phyloP scores from a whole-genome alignment of 2,113 vertebrate species.

The Ivindomyrus marchei region DNA sequence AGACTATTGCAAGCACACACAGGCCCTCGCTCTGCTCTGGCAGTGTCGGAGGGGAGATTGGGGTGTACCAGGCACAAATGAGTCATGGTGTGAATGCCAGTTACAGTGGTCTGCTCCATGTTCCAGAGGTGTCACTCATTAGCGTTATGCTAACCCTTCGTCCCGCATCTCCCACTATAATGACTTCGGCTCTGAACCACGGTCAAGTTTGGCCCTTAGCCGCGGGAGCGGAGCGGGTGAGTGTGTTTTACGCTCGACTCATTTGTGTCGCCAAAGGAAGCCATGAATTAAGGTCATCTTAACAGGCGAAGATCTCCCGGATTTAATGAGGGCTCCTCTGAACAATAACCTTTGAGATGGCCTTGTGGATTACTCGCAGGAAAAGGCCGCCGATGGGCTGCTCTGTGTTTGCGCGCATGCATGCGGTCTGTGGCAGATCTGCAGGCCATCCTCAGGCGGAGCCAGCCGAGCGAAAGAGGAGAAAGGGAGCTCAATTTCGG shows the following conservation, averaged over 20 bases:
- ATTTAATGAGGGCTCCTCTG: slow-evolving; percentile 39
- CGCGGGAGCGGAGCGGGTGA: slow-evolving; percentile 8
- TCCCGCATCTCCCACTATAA: slow-evolving; percentile 23
- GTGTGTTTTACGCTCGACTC: slow-evolving; percentile 16
- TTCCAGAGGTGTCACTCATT: slow-evolving; percentile 42
- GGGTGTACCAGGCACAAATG: background rate
- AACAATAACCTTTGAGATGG: slow-evolving; percentile 49
- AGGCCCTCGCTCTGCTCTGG: background rate
- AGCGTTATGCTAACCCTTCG: slow-evolving; percentile 42
- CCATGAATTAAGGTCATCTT: slow-evolving; percentile 45
- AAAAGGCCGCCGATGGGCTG: slow-evolving; percentile 17
- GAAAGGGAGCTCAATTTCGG: slow-evolving; percentile 31
- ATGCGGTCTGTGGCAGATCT: slow-evolving; percentile 19
- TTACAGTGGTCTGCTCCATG: slow-evolving; percentile 18
- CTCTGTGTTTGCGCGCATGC: slow-evolving; percentile 20
- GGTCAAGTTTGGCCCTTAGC: slow-evolving; percentile 22
- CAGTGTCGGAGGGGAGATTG: background rate
- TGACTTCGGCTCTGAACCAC: slow-evolving; percentile 30
- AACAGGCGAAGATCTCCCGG: slow-evolving; percentile 26
- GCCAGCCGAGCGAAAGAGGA: slow-evolving; percentile 34
- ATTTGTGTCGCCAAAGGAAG: slow-evolving; percentile 43
- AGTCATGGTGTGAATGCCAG: background rate
- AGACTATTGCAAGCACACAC: background rate
- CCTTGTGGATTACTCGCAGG: slow-evolving; percentile 36
- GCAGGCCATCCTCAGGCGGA: slow-evolving; percentile 3